Base-by-base conservation (phyloP, 2,797 vertebrate species). In the Spheniscus humboldti region DNA sequence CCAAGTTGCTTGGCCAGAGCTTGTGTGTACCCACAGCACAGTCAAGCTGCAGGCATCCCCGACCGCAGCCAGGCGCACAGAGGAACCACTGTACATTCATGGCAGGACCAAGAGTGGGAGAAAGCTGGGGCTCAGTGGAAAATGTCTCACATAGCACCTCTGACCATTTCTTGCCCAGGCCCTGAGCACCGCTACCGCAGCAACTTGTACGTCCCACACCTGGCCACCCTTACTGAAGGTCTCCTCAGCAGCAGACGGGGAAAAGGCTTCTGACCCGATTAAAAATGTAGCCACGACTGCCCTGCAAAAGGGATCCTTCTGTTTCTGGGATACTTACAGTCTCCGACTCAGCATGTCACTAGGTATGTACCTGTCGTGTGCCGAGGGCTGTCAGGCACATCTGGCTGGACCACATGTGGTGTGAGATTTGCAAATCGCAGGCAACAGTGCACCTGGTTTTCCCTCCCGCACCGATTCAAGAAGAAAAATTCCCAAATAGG, bases 1-100 rank as follows among this genome's bases (percentile, higher is more conserved):
- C 43, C 33, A 62, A 18, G 33, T 56, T 3, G 0, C 31, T 39
- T 5, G 1, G 45, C 13, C 77, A 67, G 45, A 79, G 43, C 10
- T 56, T 41, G 31, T 52, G 33, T 0, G 1, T 16, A 35, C 13
- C 33, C 52, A 55, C 27, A 66, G 47, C 2, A 2, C 43, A 25
- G 45, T 23, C 6, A 3, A 78, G 12, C n/a, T 76, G 55, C 20
- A 35, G 24, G 18, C 25, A 5, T 31, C 43, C 37, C 37, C 0
- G 0, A 4, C 10, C 4, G 39, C n/a, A 75, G 47, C 39, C 12
- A 77, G 15, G 35, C 0, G 0, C 18, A 8, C n/a, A 50, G 14
- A 41, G 76, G 56, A 92, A 68, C n/a, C 39, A 11, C 33, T n/a
- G 30, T 9, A 76, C 28, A 10, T 18, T 50, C 52, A 30, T 8